Base-by-base conservation (phyloP, 2,888 invertebrate genomes). In the Ophion costatus region DNA sequence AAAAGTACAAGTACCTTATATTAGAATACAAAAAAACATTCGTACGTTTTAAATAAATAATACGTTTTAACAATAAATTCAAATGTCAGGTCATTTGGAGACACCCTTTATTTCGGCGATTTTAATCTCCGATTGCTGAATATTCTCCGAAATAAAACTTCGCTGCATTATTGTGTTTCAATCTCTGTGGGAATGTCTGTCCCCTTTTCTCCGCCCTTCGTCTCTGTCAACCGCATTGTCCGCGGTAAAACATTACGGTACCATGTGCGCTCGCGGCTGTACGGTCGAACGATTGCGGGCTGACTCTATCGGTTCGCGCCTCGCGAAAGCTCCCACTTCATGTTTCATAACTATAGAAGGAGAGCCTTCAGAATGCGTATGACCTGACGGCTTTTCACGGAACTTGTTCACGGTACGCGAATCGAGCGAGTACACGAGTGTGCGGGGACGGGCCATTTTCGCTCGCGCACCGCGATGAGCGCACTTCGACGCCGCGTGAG, bases 361-460 rank as follows among this genome's bases (percentile, higher is more conserved):
- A n/a, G 33, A 59, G 66, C 69, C 70, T 84, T 78, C 69, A 70
- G 69, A 84, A 81, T 70, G 78, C 74, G 78, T 78, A 74, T 75
- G 81, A 78, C 74, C 22, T n/a, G 45, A 51, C n/a, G 63, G 63
- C 51, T 51, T 79, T 79, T 63, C 51, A 56, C 38, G 56, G 51
- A 56, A 33, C 22, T 33, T 24, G n/a, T n/a, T 38, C 64, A 10
- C 38, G 33, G 17, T 29, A 17, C 74, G 7, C 56, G 66, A 57
- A 33, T 20, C 51, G 51, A 51, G 5, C 17, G 51, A 66, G 20
- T 45, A 61, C 22, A 51, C 38, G 42, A 20, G 20, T 24, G 66
- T 22, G 59, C 29, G 69, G 24, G 67, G 51, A 82, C 57, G 69
- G 64, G 71, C 64, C 70, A 75, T 80, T 84, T 80, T 80, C 66